Percentiles rank a stretch among this genome's conserved stretches.
Conservation (phyloP, 2,888 invertebrate species). For the Drymonia ruficornis region DNA sequence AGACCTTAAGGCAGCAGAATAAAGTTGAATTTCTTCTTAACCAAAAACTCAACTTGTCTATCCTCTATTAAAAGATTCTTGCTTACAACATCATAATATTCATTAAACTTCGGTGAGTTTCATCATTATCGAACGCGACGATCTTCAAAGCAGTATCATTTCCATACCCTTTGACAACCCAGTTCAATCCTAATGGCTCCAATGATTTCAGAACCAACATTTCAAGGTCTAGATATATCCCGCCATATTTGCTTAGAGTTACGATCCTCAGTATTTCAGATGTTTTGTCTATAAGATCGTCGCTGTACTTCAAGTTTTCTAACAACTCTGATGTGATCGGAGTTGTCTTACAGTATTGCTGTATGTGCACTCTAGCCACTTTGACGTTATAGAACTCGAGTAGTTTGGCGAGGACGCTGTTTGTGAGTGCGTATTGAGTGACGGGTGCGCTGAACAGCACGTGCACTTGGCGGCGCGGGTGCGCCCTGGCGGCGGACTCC, state of each 20-base stretch:
- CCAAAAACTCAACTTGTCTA: no score
- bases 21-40: no score
- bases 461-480: conserved; percentile 77
- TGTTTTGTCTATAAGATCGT: conserved; percentile 80
- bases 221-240: conserved; percentile 90
- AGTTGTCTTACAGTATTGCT: conserved; percentile 80
- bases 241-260: conserved; percentile 89
- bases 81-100: neutral
- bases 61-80: no score
- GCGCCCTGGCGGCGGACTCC: conserved; percentile 87
- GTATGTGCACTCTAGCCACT: conserved; percentile 16
- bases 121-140: neutral
- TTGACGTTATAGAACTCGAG: neutral
- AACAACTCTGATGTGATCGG: neutral
- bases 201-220: conserved; percentile 87
- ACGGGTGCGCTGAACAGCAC: conserved; percentile 63
- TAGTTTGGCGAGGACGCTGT: neutral
- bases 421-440: neutral
- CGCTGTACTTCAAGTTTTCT: conserved; percentile 20
- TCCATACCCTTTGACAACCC: conserved; percentile 76
- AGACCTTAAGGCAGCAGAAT: no score
- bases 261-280: conserved; percentile 87
- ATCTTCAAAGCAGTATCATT: conserved; percentile 87
- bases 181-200: conserved; percentile 81
- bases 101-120: neutral